Evolutionary conservation across 2,888 invertebrate species (phyloP).

Genomic region (Cinara cedri): DNA sequence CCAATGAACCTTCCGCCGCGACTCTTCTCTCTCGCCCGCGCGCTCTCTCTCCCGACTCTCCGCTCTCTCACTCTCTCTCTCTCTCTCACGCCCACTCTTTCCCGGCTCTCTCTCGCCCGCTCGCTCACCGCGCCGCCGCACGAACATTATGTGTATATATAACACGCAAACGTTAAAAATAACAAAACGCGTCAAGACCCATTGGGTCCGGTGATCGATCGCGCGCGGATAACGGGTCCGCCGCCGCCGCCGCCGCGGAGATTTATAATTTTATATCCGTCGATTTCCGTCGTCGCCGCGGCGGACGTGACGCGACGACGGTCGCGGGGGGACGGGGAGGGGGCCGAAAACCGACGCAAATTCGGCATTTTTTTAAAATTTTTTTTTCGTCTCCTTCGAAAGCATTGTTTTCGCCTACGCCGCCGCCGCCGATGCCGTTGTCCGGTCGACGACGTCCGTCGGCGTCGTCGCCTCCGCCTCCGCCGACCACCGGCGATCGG

Average conservation of each 20-base stretch:
- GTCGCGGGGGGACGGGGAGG: no score
- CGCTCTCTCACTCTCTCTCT: background rate
- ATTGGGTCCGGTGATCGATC: conserved; percentile 33
- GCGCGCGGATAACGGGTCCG: conserved; percentile 18
- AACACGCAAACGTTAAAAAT: conserved; percentile 27
- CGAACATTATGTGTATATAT: conserved; percentile 1
- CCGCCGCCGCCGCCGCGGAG: background rate
- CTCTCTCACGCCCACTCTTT: background rate
- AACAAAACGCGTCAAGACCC: conserved; percentile 32
- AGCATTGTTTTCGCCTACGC: background rate
- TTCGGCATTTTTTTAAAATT: background rate
- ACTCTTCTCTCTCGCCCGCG: background rate
- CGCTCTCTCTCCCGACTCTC: background rate
- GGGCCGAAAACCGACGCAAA: background rate
- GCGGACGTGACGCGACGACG: no score
- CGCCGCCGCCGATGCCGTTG: background rate
- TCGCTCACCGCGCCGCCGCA: background rate
- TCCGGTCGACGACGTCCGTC: background rate
- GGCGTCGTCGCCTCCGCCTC: background rate
- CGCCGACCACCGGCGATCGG: background rate
- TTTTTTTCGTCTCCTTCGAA: background rate
- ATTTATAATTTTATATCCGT: background rate
- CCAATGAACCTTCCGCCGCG: conserved; percentile 49
- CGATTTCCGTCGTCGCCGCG: no score
- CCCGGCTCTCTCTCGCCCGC: background rate